These are phyloP conservation scores for Schizothorax lantsangensis DNA, from an alignment of 2,797 vertebrate species.

Conservation along the genomic window DNA sequence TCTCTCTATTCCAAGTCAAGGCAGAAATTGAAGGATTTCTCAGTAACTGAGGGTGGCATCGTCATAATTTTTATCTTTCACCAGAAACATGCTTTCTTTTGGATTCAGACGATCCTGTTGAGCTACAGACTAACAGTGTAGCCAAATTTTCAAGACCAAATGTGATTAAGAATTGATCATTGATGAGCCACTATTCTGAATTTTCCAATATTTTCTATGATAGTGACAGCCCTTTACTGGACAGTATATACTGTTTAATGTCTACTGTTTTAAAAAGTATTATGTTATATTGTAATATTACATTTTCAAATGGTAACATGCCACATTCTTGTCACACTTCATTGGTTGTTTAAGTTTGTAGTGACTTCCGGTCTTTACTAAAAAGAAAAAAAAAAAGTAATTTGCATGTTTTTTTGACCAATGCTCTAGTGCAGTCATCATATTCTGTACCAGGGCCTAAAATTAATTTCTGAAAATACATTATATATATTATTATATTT, in stretches of 20 bases:
- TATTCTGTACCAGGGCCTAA: background rate
- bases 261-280: background rate
- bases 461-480: background rate
- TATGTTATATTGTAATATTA: background rate
- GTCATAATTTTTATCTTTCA: background rate
- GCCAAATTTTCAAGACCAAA: background rate
- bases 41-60: background rate
- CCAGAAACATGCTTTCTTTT: conserved; percentile 10
- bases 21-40: conserved; percentile 38
- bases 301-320: background rate
- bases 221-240: background rate
- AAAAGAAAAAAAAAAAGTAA: background rate
- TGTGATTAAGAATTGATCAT: background rate
- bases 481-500: background rate
- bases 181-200: background rate
- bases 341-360: background rate
- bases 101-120: background rate
- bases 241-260: background rate
- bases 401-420: background rate
- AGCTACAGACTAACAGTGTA: background rate
- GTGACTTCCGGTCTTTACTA: background rate
- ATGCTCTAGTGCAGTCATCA: background rate
- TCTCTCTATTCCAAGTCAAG: conserved; percentile 35
- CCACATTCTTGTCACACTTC: background rate
- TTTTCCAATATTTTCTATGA: background rate